Evolutionary conservation across 2,797 vertebrate genomes (phyloP).

Genomic region (Sebastiscus tertius): DNA sequence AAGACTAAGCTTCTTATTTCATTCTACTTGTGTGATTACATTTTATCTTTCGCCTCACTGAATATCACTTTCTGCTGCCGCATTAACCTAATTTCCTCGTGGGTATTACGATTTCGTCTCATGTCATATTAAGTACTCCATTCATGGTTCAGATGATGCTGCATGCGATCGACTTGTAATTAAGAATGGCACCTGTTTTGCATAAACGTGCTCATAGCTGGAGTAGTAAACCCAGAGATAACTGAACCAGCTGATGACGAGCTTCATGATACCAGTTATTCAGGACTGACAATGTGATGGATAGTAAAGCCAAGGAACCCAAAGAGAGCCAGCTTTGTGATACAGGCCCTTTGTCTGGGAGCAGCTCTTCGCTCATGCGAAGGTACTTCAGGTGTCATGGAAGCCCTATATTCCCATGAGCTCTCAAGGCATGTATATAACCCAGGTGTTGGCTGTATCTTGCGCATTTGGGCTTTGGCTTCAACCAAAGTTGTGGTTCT

Average conservation of each 20-base stretch:
- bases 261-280: not conserved
- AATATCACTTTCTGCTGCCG: not conserved
- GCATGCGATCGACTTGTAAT: constrained; percentile 8
- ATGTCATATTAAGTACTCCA: not conserved
- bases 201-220: not conserved
- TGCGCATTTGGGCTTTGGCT: not conserved
- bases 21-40: not conserved
- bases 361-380: too few species aligned
- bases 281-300: not conserved
- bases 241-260: not conserved
- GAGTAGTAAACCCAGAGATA: not conserved
- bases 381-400: not conserved
- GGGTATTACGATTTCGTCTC: not conserved
- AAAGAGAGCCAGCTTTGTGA: not conserved
- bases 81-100: constrained; percentile 4
- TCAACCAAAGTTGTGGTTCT: not conserved
- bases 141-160: not conserved
- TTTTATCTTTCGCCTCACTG: not conserved
- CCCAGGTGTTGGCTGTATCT: not conserved
- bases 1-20: constrained; percentile 1
- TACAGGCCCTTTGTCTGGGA: not conserved
- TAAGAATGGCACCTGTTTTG: not conserved
- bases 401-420: not conserved
- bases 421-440: not conserved
- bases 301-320: not conserved